Percentiles rank a stretch among this genome's conserved stretches.
phyloP scores from a whole-genome alignment of 2,888 invertebrate genomes.

The Drosophila multiciliata region DNA sequence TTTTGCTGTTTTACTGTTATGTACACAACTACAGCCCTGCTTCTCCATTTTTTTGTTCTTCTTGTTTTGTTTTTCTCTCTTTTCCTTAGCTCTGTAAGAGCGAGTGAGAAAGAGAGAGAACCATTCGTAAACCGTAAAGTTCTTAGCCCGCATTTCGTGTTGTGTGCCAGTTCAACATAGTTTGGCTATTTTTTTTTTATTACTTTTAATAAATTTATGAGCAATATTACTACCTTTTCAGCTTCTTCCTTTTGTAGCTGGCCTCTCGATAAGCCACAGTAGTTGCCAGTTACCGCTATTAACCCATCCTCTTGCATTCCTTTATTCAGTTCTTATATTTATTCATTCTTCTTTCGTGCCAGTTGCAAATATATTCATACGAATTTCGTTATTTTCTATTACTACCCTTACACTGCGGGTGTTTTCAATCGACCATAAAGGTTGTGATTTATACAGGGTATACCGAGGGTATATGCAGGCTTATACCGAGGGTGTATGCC shows the following conservation, averaged over 20 bases:
- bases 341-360: constrained; percentile 34
- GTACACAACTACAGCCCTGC: constrained; percentile 6
- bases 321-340: constrained; percentile 10
- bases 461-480: not conserved
- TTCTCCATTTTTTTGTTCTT: not conserved
- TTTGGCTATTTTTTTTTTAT: not conserved
- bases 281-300: not conserved
- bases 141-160: constrained; percentile 5
- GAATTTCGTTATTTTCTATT: constrained; percentile 22
- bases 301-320: not conserved
- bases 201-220: constrained; percentile 69
- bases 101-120: constrained; percentile 18
- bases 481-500: not conserved
- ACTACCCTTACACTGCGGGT: not conserved
- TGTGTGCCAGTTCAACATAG: constrained; percentile 4
- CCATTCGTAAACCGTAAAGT: constrained; percentile 40
- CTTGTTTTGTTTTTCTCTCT: not conserved
- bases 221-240: constrained; percentile 23
- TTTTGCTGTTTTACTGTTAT: constrained; percentile 7
- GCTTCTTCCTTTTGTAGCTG: constrained; percentile 33
- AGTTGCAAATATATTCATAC: constrained; percentile 55
- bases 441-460: not conserved
- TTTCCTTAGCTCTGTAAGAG: constrained; percentile 16
- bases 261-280: constrained; percentile 51
- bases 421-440: not conserved